Base-by-base conservation (phyloP, 2,888 invertebrate species). In the Aleiodes testaceus region DNA sequence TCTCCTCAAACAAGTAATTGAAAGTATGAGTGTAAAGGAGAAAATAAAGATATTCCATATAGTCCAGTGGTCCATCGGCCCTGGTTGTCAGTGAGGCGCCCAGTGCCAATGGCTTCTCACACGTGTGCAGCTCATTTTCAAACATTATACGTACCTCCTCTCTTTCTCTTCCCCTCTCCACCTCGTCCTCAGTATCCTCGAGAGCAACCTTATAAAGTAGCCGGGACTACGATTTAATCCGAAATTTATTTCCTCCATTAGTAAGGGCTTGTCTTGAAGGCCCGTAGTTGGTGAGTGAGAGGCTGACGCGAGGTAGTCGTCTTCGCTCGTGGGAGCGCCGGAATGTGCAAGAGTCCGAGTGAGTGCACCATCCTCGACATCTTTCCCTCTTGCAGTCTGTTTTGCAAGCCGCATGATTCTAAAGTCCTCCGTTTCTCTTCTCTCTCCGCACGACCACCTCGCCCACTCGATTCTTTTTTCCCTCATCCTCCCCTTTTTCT, bases 201-300 rank as follows among this genome's bases (percentile, higher is more conserved):
- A 79, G 73, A 80, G 84, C 85, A 85, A 84, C 85, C 85, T 85
- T 86, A 85, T 87, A 87, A 87, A 87, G 87, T 86, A 87, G 87
- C 85, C 83, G 78, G 74, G 79, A 83, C 84, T 85, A 86, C 87
- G 86, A 87, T 87, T 87, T 87, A 87, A 87, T 87, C 87, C 87
- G 82, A 86, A 87, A 87, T 87, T 87, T 87, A 87, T 87, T 85
- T 85, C 82, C 85, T 87, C 87, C 87, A 87, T 87, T 87, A 87
- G 86, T 87, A 87, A 87, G 86, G 86, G 86, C 86, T 86, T 86
- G 85, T 85, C 86, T 84, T 80, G 84, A 77, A 67, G 78, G 80
- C 78, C 75, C 78, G 79, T 77, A 82, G 81, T 22, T 14, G 63
- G 82, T 84, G 85, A 85, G 83, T 82, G 84, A 86, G 85, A 85